A percentile compares a stretch with the other conserved stretches of the same genome.
These are phyloP conservation scores for Ashinkailepas kermadecensis DNA, from an alignment of 2,888 invertebrate species.

Conservation along the genomic window DNA sequence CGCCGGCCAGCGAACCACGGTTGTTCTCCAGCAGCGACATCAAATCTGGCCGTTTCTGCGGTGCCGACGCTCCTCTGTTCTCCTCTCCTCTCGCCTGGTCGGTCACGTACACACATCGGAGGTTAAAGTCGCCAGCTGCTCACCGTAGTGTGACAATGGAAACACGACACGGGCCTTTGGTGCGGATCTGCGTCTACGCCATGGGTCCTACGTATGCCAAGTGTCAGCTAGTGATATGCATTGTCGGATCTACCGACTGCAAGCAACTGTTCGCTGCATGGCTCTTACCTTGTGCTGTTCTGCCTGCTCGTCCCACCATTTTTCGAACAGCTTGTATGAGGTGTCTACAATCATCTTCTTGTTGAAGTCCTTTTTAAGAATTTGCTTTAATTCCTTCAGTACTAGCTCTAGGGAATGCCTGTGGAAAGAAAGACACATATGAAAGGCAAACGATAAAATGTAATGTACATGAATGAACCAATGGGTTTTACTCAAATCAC, in stretches of 20 bases:
- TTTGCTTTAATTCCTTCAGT: conserved; percentile 78
- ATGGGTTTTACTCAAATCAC: no score
- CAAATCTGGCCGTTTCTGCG: conserved; percentile 17
- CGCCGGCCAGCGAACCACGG: conserved; percentile 29
- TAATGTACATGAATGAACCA: no score
- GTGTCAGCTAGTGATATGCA: no score
- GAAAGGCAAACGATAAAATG: no score
- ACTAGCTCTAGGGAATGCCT: conserved; percentile 56
- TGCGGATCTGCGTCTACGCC: no score
- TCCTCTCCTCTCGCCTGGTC: neutral
- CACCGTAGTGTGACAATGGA: no score
- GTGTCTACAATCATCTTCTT: conserved; percentile 94
- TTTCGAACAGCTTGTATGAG: conserved; percentile 85
- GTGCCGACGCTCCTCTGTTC: neutral
- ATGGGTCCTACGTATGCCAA: no score
- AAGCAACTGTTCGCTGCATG: no score
- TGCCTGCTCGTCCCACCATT: conserved; percentile 76
- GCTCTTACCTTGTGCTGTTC: conserved; percentile 49
- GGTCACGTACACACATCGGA: no score
- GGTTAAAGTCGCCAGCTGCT: no score
- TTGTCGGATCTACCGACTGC: no score
- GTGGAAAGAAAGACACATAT: neutral
- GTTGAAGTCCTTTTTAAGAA: conserved; percentile 85
- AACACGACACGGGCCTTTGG: no score
- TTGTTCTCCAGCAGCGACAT: conserved; percentile 19